phyloP scores from a whole-genome alignment of 2,113 vertebrate genomes.

The Thomomys bottae region DNA sequence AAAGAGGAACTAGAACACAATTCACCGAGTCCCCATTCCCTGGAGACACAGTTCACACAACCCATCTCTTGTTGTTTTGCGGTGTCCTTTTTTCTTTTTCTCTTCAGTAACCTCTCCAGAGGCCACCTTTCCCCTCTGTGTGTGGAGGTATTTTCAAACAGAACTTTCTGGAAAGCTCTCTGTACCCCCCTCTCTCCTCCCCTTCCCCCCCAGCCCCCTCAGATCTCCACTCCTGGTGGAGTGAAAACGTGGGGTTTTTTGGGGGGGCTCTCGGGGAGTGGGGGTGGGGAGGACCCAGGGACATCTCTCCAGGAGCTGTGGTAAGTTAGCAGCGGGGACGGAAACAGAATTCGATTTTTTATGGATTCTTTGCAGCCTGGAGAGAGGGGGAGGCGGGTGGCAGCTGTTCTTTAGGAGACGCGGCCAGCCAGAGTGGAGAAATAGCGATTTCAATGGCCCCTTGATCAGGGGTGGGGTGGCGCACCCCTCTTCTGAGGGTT shows the following conservation, averaged over 20 bases:
- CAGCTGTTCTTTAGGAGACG: conserved; percentile 65
- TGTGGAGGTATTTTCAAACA: not conserved
- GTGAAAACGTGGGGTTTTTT: conserved; percentile 67
- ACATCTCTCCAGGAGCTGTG: conserved; percentile 59
- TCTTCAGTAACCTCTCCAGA: not conserved
- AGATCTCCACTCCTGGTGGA: conserved; percentile 41
- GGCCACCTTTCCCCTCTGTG: not conserved
- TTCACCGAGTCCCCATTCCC: too few species aligned
- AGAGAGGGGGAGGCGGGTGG: conserved; percentile 21
- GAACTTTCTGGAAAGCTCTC: conserved; percentile 38
- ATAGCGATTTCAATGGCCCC: not conserved
- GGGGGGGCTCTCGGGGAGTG: too few species aligned
- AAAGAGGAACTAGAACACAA: not conserved
- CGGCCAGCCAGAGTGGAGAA: not conserved
- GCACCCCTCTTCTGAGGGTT: not conserved
- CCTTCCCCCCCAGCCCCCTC: not conserved
- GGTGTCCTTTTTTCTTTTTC: not conserved
- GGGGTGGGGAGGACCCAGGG: conserved; percentile 57
- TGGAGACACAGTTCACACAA: not conserved
- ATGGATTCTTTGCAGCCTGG: conserved; percentile 75
- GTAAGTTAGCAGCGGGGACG: conserved; percentile 66
- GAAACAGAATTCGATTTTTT: conserved; percentile 74
- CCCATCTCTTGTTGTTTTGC: not conserved
- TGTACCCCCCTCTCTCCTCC: not conserved
- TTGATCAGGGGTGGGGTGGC: not conserved